phyloP scores from a whole-genome alignment of 2,113 vertebrate genomes.

The Aleadryas rufinucha region DNA sequence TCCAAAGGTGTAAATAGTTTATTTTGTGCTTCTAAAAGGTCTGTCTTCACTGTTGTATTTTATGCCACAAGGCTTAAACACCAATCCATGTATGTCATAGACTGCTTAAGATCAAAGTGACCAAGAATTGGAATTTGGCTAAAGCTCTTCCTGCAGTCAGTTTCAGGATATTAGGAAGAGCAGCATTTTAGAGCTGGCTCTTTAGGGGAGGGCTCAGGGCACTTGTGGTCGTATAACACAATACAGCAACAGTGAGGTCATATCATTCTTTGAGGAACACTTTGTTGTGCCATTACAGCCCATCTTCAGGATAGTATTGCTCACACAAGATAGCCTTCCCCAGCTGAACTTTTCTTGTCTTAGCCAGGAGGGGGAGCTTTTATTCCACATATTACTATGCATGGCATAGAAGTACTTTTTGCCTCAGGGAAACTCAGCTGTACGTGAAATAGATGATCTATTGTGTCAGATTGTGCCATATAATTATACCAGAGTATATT shows the following conservation, averaged over 20 bases:
- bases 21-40: background rate
- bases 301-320: accelerated
- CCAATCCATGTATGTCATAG: accelerated
- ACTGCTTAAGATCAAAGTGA: background rate
- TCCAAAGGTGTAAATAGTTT: background rate
- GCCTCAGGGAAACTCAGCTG: background rate
- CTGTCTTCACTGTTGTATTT: background rate
- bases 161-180: background rate
- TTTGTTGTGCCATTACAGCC: background rate
- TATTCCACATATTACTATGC: background rate
- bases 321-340: accelerated
- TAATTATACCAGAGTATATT: background rate
- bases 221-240: background rate
- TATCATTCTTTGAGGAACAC: background rate
- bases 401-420: background rate
- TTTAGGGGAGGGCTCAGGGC: background rate
- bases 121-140: background rate
- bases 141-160: background rate
- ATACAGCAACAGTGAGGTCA: background rate
- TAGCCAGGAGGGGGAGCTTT: constrained; percentile 50
- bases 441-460: background rate
- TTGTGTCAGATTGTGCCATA: background rate
- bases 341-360: background rate
- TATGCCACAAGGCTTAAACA: background rate
- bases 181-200: background rate